These are phyloP conservation scores for Eumeta japonica DNA, from an alignment of 1,140 invertebrate species.

Conservation along the genomic window DNA sequence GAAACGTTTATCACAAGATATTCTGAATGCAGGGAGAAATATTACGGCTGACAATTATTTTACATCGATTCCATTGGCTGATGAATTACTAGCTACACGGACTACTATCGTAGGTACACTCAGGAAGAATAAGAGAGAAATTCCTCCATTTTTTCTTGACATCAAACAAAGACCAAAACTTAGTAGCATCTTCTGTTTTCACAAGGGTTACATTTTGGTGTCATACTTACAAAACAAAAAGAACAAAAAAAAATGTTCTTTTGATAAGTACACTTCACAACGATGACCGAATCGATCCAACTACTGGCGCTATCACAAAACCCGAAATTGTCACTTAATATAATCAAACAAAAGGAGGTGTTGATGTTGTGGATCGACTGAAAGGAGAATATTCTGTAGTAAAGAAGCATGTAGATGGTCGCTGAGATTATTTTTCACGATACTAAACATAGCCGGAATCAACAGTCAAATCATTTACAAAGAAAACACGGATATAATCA, in stretches of 20 bases:
- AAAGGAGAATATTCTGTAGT: slow-evolving; percentile 13
- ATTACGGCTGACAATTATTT: too few species aligned
- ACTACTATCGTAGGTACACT: slow-evolving; percentile 26
- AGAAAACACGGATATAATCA: too few species aligned
- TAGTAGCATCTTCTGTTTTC: slow-evolving; percentile 8
- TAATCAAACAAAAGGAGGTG: too few species aligned
- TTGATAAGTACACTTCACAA: slow-evolving; percentile 6
- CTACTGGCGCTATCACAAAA: too few species aligned
- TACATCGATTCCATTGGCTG: too few species aligned
- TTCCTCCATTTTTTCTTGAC: slow-evolving; percentile 26
- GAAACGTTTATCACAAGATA: too few species aligned
- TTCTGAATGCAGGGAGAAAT: slow-evolving; percentile 26
- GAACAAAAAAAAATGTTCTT: slow-evolving; percentile 6
- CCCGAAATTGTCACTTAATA: too few species aligned
- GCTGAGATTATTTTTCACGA: slow-evolving; percentile 12
- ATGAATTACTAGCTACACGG: slow-evolving; percentile 21
- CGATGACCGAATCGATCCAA: too few species aligned
- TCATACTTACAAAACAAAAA: slow-evolving; percentile 10
- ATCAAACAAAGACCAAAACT: slow-evolving; percentile 10
- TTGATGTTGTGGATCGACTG: too few species aligned
- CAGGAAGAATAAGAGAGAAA: slow-evolving; percentile 42
- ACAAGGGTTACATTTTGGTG: slow-evolving; percentile 5
- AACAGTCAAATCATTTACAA: too few species aligned
- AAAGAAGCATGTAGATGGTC: slow-evolving; percentile 10
- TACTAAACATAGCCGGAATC: too few species aligned